phyloP scores from a whole-genome alignment of 2,888 invertebrate species.

The Tromatobia lineatoria region DNA sequence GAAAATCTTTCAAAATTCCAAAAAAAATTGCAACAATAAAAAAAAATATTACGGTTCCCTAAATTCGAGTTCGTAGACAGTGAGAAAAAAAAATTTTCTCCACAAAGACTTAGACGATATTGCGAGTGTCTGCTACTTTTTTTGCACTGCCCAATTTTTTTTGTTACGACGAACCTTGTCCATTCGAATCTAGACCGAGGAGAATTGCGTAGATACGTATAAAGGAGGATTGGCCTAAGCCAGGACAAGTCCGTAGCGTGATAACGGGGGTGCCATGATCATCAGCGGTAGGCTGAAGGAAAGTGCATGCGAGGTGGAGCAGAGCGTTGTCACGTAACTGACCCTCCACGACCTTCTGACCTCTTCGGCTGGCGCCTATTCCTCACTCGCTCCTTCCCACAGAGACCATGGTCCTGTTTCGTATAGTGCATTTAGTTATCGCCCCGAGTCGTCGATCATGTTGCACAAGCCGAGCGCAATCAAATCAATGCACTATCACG shows the following conservation, averaged over 20 bases:
- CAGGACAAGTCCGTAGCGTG: background rate
- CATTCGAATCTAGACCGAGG: conserved; percentile 13
- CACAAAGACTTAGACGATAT: too few relatives aligned
- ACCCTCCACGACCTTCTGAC: conserved; percentile 68
- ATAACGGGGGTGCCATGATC: conserved; percentile 1
- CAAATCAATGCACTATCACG: conserved; percentile 5
- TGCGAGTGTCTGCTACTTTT: too few relatives aligned
- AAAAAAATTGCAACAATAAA: too few relatives aligned
- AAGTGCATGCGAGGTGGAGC: conserved; percentile 1
- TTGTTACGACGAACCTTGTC: too few relatives aligned
- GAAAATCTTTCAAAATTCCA: too few relatives aligned
- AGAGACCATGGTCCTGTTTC: conserved; percentile 15
- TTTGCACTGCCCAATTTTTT: too few relatives aligned
- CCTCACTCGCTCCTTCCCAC: conserved; percentile 3
- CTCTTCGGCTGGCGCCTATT: conserved; percentile 46
- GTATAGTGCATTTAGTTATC: conserved; percentile 38
- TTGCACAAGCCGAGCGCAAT: background rate
- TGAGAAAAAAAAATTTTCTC: too few relatives aligned
- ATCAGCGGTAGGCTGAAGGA: conserved; percentile 11
- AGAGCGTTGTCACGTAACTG: conserved; percentile 63
- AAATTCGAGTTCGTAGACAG: too few relatives aligned
- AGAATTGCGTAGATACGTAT: conserved; percentile 49
- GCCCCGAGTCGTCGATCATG: conserved; percentile 46
- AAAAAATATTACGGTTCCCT: too few relatives aligned
- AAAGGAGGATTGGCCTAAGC: conserved; percentile 18